Base-by-base conservation (phyloP, 2,888 invertebrate genomes). In the Thyatira batis region DNA sequence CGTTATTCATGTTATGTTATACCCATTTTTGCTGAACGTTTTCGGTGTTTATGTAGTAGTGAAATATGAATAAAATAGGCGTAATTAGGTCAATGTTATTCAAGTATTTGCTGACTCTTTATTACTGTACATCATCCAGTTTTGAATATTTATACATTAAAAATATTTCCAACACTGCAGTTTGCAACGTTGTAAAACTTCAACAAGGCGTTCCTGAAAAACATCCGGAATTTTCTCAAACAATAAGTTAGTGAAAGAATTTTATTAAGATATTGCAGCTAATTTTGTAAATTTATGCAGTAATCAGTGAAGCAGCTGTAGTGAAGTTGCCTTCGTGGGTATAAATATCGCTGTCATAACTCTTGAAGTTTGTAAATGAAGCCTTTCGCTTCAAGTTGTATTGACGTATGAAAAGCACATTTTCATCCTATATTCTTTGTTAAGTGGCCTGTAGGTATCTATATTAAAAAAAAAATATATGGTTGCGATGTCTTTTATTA, bases 11-110 rank as follows among this genome's bases (percentile, higher is more conserved):
- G n/a, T n/a, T n/a, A n/a, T n/a, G n/a, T 23, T 23, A 23, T 23
- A 23, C 23, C 6, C 8, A 33, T 33, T n/a, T 57, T 56, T 55
- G 50, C 60, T 58, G 61, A 65, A 13, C n/a, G 2, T 8, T 39
- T 39, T 23, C 3, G 23, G 23, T 23, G 23, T 23, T 23, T n/a
- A n/a, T n/a, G n/a, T 23, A 23, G 23, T 23, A 23, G 23, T 23
- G 23, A 4, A 23, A 23, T 23, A 23, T 23, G 3, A 4, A 6
- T 23, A 23, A 6, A n/a, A n/a, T n/a, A n/a, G n/a, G n/a, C n/a
- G 23, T 23, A 23, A 4, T 4, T 23, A 23, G 3, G 23, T 6
- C 23, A 23, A 6, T 23, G 3, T 6, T 23, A 23, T 4, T 23
- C 6, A 4, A 23, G 3, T 6, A 23, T 23, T 23, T 23, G 23